These are phyloP conservation scores for Drosophila mimetica DNA, from an alignment of 2,888 invertebrate species.

Conservation along the genomic window DNA sequence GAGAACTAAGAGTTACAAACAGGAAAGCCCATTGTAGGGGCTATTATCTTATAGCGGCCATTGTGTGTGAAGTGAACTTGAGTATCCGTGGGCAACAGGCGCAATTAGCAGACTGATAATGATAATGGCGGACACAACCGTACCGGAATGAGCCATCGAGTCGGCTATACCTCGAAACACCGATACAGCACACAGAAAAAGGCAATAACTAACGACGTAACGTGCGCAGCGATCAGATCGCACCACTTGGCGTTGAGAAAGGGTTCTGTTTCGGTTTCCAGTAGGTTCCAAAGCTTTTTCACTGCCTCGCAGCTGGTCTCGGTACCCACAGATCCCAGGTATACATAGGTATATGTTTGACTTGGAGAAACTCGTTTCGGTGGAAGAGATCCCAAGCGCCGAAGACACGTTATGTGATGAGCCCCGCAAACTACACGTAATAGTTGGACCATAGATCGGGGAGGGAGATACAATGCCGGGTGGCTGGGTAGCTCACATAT, in stretches of 20 bases:
- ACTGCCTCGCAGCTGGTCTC: conserved; percentile 34
- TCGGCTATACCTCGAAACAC: conserved; percentile 21
- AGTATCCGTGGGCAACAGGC: conserved; percentile 13
- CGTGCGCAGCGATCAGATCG: conserved; percentile 24
- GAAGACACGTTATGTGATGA: conserved; percentile 25
- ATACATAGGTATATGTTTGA: not conserved
- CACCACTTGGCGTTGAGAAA: conserved; percentile 22
- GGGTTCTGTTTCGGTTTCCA: conserved; percentile 30
- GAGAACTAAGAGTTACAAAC: not conserved
- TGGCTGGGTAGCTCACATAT: no score
- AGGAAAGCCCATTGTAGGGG: not conserved
- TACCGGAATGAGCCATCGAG: conserved; percentile 3
- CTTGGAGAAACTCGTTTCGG: conserved; percentile 25
- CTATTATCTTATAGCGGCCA: conserved; percentile 15
- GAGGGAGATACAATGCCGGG: not conserved
- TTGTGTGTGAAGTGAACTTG: conserved; percentile 4
- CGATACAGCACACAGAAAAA: not conserved
- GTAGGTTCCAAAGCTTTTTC: conserved; percentile 32
- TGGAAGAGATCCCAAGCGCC: not conserved
- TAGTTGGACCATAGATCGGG: conserved; percentile 16
- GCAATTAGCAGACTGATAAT: conserved; percentile 37
- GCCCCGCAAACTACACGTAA: conserved; percentile 24
- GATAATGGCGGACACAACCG: conserved; percentile 17
- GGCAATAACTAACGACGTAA: conserved; percentile 13
- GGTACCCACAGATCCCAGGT: not conserved